phyloP scores from a whole-genome alignment of 2,797 vertebrate genomes.

The Distichodus sexfasciatus region DNA sequence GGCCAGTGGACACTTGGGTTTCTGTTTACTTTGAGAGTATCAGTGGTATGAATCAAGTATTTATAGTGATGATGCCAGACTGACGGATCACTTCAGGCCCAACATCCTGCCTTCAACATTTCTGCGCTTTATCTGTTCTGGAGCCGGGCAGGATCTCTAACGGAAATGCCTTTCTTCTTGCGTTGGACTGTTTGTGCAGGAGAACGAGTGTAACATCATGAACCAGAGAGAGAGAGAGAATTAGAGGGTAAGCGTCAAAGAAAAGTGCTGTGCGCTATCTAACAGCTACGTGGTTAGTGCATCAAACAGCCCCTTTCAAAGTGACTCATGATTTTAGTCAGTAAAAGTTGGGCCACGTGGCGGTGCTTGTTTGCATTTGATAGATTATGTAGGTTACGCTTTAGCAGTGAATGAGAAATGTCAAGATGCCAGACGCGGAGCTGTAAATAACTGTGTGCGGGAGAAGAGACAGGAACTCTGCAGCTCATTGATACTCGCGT shows the following conservation, averaged over 20 bases:
- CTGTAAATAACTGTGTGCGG: not conserved
- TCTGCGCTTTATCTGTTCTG: constrained; percentile 4
- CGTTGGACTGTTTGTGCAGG: not conserved
- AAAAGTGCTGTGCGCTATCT: not conserved
- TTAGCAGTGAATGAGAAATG: not conserved
- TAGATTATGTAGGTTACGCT: not conserved
- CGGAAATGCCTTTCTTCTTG: not conserved
- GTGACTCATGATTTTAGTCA: not conserved
- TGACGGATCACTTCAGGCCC: constrained; percentile 8
- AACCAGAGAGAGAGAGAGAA: not conserved
- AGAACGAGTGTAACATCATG: too few species aligned
- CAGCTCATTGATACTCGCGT: not conserved
- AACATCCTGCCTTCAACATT: not conserved
- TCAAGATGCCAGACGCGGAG: not conserved
- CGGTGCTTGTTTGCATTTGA: not conserved
- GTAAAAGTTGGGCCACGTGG: not conserved
- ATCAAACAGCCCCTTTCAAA: not conserved
- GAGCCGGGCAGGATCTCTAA: not conserved
- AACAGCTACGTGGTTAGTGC: not conserved
- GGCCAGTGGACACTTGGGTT: constrained; percentile 21
- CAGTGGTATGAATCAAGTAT: constrained; percentile 23
- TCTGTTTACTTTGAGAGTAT: constrained; percentile 1
- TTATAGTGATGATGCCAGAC: constrained; percentile 1
- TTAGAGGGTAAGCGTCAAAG: not conserved
- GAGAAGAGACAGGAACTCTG: not conserved